Evolutionary conservation across 2,113 vertebrate genomes (phyloP).

Genomic region (Psilopsiagon aurifrons): DNA sequence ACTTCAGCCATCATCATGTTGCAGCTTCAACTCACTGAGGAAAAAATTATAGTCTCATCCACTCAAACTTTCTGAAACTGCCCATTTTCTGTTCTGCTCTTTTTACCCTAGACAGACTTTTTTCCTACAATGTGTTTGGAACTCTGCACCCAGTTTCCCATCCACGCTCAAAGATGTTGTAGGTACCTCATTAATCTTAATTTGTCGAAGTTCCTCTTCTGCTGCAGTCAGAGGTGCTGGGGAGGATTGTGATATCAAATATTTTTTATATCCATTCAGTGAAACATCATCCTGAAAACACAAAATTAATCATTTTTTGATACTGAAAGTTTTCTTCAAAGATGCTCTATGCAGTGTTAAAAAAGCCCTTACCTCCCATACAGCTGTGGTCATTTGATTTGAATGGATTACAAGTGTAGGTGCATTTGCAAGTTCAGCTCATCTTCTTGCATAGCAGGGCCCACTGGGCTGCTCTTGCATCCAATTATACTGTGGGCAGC

Average conservation of each 20-base stretch:
- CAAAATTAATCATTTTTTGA: background rate
- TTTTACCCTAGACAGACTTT: background rate
- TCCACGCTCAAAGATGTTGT: background rate
- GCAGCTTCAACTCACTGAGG: background rate
- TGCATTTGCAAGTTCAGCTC: background rate
- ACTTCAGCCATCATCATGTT: background rate
- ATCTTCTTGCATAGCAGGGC: background rate
- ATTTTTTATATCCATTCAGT: conserved; percentile 89
- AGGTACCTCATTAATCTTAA: conserved; percentile 91
- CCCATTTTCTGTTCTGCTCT: background rate
- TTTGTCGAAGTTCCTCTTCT: conserved; percentile 94
- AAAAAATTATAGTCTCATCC: background rate
- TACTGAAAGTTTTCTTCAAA: background rate
- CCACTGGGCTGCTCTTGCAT: background rate
- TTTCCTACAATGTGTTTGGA: background rate
- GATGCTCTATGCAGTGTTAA: background rate
- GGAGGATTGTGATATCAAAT: conserved; percentile 84
- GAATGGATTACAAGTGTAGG: background rate
- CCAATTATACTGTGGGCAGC: background rate
- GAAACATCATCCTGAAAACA: conserved; percentile 90
- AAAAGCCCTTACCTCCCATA: background rate
- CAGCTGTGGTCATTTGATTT: background rate
- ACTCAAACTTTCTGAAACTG: background rate
- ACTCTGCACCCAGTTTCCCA: background rate
- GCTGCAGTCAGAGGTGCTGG: conserved; percentile 93